phyloP scores from a whole-genome alignment of 2,797 vertebrate genomes.

The Lindbergichthys nudifrons region DNA sequence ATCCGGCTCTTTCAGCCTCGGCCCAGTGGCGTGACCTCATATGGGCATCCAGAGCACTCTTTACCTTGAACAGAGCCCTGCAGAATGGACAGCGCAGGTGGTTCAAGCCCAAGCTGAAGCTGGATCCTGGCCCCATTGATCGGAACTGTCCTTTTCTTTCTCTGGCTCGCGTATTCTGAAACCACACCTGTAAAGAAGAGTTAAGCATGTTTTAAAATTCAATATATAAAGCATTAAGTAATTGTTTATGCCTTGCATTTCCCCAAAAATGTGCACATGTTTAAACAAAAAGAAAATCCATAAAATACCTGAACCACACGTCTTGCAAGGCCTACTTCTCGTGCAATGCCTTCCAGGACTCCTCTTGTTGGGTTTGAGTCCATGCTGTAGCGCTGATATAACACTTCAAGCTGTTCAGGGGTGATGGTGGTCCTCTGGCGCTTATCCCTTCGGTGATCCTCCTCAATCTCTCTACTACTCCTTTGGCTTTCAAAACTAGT shows the following conservation, averaged over 20 bases:
- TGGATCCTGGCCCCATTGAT: conserved; percentile 89
- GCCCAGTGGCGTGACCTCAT: conserved; percentile 98
- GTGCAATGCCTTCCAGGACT: conserved; percentile 97
- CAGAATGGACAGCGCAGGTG: conserved; percentile 98
- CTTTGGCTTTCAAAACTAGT: conserved; percentile 86
- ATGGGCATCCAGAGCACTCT: conserved; percentile 97
- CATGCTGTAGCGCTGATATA: conserved; percentile 97
- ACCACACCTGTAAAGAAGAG: conserved; percentile 91
- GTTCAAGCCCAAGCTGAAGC: conserved; percentile 88
- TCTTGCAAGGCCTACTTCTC: conserved; percentile 97
- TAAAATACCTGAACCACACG: conserved; percentile 94
- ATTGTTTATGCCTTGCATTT: background rate
- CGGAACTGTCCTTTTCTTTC: conserved; percentile 98
- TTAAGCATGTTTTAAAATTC: conserved; percentile 23
- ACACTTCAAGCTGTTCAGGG: conserved; percentile 96
- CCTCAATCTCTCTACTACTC: conserved; percentile 86
- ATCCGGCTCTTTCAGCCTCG: conserved; percentile 95
- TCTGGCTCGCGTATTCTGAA: conserved; percentile 97
- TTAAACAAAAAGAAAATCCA: conserved; percentile 2
- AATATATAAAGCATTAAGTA: background rate
- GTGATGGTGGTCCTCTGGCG: conserved; percentile 98
- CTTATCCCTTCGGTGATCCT: conserved; percentile 96
- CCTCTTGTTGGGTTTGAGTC: conserved; percentile 99
- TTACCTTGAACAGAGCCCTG: conserved; percentile 97
- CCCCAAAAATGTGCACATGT: background rate